These are phyloP conservation scores for Mus pahari DNA, from an alignment of 2,113 vertebrate genomes.

Conservation along the genomic window DNA sequence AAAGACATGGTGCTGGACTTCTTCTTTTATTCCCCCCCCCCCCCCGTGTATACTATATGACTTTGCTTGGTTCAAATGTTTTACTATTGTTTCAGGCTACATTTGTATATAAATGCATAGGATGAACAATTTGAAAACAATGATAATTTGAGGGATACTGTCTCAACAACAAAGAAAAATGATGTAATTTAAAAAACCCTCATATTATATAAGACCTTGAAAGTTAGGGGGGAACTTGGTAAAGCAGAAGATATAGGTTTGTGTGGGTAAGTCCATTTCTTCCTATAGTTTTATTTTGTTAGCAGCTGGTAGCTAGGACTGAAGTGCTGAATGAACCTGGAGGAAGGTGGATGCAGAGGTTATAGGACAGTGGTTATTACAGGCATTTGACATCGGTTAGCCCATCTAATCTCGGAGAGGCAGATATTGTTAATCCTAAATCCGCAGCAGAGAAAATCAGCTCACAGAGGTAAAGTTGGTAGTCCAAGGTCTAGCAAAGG, in stretches of 20 bases:
- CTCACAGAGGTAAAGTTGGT: background rate
- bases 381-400: background rate
- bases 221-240: background rate
- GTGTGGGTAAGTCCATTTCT: background rate
- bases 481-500: background rate
- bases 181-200: background rate
- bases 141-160: background rate
- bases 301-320: background rate
- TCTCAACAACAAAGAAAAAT: background rate
- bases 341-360: background rate
- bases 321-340: background rate
- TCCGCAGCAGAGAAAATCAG: constrained; percentile 34
- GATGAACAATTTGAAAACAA: constrained; percentile 4
- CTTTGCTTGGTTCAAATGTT: background rate
- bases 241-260: background rate
- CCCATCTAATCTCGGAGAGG: background rate
- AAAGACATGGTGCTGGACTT: background rate
- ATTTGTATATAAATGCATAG: background rate
- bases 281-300: background rate
- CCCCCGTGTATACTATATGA: background rate
- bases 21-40: too few species aligned
- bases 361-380: background rate
- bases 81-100: background rate
- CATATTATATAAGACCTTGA: background rate
- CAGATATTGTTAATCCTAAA: background rate